These are phyloP conservation scores for Ceratitis capitata DNA, from an alignment of 1,140 invertebrate genomes.

Conservation along the genomic window DNA sequence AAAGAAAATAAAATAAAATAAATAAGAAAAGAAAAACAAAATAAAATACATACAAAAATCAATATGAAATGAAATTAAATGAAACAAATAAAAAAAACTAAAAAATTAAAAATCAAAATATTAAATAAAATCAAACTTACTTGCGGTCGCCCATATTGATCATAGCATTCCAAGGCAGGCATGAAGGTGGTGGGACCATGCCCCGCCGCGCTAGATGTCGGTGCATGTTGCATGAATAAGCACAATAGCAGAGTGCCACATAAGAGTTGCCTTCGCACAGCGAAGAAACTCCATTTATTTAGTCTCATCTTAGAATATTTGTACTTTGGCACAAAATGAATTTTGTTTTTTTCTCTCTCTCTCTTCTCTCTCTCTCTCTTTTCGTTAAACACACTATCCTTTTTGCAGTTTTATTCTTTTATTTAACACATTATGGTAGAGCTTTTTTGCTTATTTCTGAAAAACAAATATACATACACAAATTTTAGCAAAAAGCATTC, in stretches of 20 bases:
- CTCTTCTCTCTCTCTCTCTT: no score
- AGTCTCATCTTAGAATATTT: conserved; percentile 50
- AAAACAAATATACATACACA: neutral
- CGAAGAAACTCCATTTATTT: conserved; percentile 56
- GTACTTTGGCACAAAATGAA: neutral
- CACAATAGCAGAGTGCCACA: conserved; percentile 19
- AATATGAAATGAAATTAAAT: no score
- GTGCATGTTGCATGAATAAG: conserved; percentile 38
- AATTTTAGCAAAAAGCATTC: neutral
- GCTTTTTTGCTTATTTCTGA: neutral
- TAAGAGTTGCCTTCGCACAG: conserved; percentile 43
- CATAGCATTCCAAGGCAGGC: conserved; percentile 64
- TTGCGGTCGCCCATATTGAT: conserved; percentile 61
- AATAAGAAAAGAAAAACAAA: no score
- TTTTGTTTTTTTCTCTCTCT: neutral
- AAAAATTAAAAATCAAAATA: neutral
- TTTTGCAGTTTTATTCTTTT: neutral
- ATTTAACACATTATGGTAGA: neutral
- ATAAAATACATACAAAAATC: no score
- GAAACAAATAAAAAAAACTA: neutral
- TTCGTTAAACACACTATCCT: neutral
- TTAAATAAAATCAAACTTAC: conserved; percentile 47
- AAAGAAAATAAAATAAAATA: no score
- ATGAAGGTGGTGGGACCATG: conserved; percentile 51
- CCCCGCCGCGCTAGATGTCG: conserved; percentile 30